Evolutionary conservation across 1,140 invertebrate species (phyloP).

Genomic region (Leptestheria dahalacensis): DNA sequence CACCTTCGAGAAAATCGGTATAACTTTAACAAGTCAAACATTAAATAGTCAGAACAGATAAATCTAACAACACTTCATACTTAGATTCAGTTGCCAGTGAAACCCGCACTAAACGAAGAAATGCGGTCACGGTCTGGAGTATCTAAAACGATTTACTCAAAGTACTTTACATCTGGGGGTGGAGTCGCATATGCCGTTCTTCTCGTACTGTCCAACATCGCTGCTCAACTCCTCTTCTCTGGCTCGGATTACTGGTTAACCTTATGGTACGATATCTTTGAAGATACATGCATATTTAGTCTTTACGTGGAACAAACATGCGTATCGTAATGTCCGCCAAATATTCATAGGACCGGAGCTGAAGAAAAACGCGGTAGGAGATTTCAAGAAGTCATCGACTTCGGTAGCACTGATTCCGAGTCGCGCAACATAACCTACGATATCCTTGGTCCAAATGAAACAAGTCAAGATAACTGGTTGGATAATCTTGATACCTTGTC

Average conservation of each 20-base stretch:
- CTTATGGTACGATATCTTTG: constrained; percentile 40
- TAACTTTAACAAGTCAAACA: not conserved
- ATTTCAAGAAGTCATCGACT: not conserved
- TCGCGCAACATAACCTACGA: not conserved
- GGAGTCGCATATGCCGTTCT: constrained; percentile 36
- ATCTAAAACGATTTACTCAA: constrained; percentile 39
- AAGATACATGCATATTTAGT: no score
- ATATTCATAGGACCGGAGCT: not conserved
- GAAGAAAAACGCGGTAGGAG: constrained; percentile 1
- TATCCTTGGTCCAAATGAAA: not conserved
- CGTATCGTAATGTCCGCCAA: no score
- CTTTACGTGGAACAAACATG: no score
- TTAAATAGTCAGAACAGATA: no score
- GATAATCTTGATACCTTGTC: constrained; percentile 1
- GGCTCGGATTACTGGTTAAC: constrained; percentile 63
- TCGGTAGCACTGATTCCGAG: not conserved
- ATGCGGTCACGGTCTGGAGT: constrained; percentile 37
- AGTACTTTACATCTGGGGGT: constrained; percentile 51
- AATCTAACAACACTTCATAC: not conserved
- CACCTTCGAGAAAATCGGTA: not conserved
- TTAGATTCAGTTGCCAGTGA: no score
- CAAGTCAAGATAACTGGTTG: not conserved
- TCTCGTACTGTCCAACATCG: constrained; percentile 39
- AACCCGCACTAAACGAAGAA: constrained; percentile 18
- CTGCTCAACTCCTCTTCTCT: constrained; percentile 50